Percentiles rank a stretch among this genome's conserved stretches.
These are phyloP conservation scores for Calliopsis andreniformis DNA, from an alignment of 1,140 invertebrate species.

Conservation along the genomic window DNA sequence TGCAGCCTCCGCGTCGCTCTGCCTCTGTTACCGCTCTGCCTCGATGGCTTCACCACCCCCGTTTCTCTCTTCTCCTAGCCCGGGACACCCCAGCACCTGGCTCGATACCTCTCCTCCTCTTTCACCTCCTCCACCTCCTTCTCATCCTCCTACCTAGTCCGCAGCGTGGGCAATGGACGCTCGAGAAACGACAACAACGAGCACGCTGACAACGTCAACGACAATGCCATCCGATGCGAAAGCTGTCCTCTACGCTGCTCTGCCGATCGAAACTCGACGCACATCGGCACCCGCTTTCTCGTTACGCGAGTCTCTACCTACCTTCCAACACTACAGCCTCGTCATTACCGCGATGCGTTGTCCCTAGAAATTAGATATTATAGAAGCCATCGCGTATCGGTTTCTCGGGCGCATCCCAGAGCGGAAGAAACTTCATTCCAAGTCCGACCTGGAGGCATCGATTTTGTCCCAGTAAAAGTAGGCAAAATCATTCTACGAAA, in stretches of 20 bases:
- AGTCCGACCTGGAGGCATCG: too few species aligned
- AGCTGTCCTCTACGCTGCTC: slow-evolving; percentile 28
- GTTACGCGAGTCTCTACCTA: slow-evolving; percentile 57
- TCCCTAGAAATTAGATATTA: slow-evolving; percentile 64
- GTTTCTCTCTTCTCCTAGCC: slow-evolving; percentile 27
- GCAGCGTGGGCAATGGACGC: slow-evolving; percentile 54
- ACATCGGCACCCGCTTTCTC: slow-evolving; percentile 51
- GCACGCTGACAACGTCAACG: slow-evolving; percentile 68
- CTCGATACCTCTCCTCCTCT: neutral
- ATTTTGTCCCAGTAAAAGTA: too few species aligned
- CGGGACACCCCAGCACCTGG: slow-evolving; percentile 19
- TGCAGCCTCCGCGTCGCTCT: slow-evolving; percentile 12
- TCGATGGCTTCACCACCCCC: slow-evolving; percentile 44
- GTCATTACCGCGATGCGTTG: slow-evolving; percentile 61
- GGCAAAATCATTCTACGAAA: too few species aligned
- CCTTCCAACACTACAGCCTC: slow-evolving; percentile 57
- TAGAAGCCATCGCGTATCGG: slow-evolving; percentile 50
- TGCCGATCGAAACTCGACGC: slow-evolving; percentile 46
- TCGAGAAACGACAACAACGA: slow-evolving; percentile 75
- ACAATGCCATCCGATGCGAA: slow-evolving; percentile 57
- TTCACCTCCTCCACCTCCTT: neutral
- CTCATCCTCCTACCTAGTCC: slow-evolving; percentile 13
- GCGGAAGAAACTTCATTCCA: neutral
- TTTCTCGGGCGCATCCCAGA: neutral
- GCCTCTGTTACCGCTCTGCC: slow-evolving; percentile 48